Evolutionary conservation across 2,888 invertebrate genomes (phyloP).

Genomic region (Melipona bicolor): DNA sequence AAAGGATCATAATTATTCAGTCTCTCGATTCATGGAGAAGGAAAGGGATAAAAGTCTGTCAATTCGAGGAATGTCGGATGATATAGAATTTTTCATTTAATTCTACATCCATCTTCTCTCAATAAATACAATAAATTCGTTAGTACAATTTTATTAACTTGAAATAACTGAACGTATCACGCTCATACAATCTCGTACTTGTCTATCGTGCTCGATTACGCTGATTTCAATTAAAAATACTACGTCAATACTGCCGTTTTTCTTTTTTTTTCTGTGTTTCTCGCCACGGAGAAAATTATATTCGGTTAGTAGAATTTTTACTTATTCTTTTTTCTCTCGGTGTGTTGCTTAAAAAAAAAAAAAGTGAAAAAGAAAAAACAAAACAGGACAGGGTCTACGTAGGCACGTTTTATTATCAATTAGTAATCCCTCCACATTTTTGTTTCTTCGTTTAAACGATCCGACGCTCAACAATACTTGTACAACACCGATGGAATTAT

Average conservation of each 20-base stretch:
- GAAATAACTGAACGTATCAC: conserved; percentile 52
- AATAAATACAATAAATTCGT: background rate
- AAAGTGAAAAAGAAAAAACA: background rate
- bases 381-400: conserved; percentile 52
- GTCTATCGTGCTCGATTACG: conserved; percentile 21
- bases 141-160: conserved; percentile 37
- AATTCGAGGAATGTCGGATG: background rate
- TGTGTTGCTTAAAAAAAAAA: background rate
- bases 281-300: conserved; percentile 1
- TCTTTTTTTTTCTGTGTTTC: conserved; percentile 6
- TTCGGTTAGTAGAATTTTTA: background rate
- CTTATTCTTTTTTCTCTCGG: background rate
- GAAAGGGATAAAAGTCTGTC: background rate
- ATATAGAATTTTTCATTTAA: background rate
- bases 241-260: conserved; percentile 12
- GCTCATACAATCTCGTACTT: conserved; percentile 52
- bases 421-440: conserved; percentile 47
- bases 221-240: conserved; percentile 44
- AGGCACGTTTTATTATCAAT: conserved; percentile 74
- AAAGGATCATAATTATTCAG: background rate
- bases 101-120: background rate
- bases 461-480: conserved; percentile 65
- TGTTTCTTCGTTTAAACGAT: conserved; percentile 53
- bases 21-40: no score
- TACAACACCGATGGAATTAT: conserved; percentile 52